phyloP scores from a whole-genome alignment of 2,113 vertebrate genomes.

The Trachemys scripta region DNA sequence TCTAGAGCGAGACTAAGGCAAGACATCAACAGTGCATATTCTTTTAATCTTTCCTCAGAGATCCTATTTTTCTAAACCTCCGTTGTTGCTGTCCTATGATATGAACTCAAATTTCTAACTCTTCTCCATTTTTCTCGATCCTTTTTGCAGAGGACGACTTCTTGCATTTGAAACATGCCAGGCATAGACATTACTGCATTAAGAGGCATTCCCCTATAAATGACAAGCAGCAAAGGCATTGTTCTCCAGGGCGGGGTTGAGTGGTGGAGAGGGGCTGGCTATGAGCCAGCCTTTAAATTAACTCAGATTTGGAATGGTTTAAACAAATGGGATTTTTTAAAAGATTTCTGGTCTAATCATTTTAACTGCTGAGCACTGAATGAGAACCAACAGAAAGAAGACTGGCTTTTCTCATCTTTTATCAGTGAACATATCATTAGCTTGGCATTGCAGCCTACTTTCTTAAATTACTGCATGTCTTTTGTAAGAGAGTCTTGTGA shows the following conservation, averaged over 20 bases:
- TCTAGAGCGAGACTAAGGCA: not conserved
- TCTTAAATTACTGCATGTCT: not conserved
- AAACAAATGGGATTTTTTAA: not conserved
- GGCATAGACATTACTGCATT: not conserved
- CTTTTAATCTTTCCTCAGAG: not conserved
- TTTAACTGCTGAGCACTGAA: constrained; percentile 22
- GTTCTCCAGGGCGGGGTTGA: not conserved
- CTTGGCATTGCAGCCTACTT: not conserved
- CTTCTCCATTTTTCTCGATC: not conserved
- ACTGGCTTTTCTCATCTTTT: not conserved
- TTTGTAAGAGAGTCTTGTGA: not conserved
- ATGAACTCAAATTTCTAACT: not conserved
- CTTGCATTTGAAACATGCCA: not conserved
- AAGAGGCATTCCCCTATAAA: not conserved
- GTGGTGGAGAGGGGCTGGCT: not conserved
- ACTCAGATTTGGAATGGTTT: not conserved
- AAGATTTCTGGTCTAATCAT: constrained; percentile 14
- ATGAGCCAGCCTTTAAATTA: constrained; percentile 19
- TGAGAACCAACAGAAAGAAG: not conserved
- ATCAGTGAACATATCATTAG: not conserved
- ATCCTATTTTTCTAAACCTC: not conserved
- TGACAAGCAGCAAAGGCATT: not conserved
- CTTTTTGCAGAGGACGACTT: not conserved
- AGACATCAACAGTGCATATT: not conserved
- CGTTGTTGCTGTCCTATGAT: not conserved